phyloP scores from a whole-genome alignment of 2,113 vertebrate species.

The Gorsachius goisagi region DNA sequence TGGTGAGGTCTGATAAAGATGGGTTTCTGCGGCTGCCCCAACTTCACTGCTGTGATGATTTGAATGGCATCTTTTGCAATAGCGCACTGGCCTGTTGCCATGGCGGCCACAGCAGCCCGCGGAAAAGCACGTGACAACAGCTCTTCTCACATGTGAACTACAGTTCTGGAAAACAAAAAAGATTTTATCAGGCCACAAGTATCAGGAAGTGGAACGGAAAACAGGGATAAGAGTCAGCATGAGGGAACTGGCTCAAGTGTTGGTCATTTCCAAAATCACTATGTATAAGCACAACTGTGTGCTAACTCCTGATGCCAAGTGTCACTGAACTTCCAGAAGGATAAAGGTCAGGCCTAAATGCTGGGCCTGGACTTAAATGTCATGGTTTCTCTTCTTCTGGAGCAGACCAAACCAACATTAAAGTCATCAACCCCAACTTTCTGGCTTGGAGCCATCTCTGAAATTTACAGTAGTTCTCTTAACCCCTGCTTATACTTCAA shows the following conservation, averaged over 20 bases:
- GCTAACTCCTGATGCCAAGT: background rate
- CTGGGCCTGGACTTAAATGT: background rate
- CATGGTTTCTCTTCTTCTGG: background rate
- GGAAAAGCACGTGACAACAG: constrained; percentile 98
- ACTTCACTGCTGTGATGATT: constrained; percentile 97
- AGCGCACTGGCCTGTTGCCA: constrained; percentile 96
- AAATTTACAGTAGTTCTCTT: background rate
- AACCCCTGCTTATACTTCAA: background rate
- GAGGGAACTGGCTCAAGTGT: background rate
- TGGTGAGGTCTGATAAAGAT: constrained; percentile 97
- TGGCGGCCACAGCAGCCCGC: constrained; percentile 97
- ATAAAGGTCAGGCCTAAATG: background rate
- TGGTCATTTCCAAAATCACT: background rate
- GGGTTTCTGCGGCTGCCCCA: constrained; percentile 87
- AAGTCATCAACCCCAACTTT: background rate
- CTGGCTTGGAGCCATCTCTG: background rate
- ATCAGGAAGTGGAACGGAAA: background rate
- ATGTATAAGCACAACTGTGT: background rate
- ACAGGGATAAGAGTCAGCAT: background rate
- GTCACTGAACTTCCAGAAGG: background rate
- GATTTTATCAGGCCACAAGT: background rate
- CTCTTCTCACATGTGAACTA: constrained; percentile 95
- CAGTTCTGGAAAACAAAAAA: constrained; percentile 83
- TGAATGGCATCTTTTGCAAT: constrained; percentile 97
- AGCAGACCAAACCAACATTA: background rate